phyloP scores from a whole-genome alignment of 2,797 vertebrate species.

The Falco berigora region DNA sequence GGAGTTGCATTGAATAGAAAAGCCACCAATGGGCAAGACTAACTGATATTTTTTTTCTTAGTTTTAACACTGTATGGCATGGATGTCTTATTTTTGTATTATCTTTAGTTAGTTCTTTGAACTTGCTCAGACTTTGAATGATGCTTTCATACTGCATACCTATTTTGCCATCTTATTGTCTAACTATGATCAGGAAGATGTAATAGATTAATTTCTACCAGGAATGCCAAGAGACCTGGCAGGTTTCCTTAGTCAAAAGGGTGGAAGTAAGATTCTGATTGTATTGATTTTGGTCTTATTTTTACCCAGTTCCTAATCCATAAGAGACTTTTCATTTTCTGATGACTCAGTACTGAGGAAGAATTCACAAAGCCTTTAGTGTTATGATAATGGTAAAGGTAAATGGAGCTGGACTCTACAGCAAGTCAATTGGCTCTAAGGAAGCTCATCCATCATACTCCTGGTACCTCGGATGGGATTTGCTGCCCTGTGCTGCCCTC shows the following conservation, averaged over 20 bases:
- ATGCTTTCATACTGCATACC: neutral
- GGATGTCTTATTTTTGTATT: neutral
- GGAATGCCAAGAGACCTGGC: neutral
- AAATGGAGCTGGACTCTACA: neutral
- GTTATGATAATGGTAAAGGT: neutral
- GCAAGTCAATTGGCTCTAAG: neutral
- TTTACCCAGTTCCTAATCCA: neutral
- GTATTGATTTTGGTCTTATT: neutral
- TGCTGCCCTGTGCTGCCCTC: neutral
- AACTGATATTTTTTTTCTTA: neutral
- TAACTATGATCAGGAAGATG: neutral
- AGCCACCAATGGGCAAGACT: neutral
- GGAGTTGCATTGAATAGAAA: neutral
- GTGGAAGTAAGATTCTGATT: neutral
- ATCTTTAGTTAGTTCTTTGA: neutral
- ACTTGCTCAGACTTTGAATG: neutral
- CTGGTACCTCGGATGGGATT: neutral
- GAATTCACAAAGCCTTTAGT: neutral
- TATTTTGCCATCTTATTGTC: neutral
- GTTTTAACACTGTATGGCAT: neutral
- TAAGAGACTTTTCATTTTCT: neutral
- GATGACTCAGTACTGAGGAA: neutral
- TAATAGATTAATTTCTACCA: neutral
- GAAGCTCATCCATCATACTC: neutral
- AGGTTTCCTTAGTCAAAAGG: neutral